A percentile compares a stretch with the other conserved stretches of the same genome.
phyloP scores from a whole-genome alignment of 2,113 vertebrate species.

The Aleadryas rufinucha region DNA sequence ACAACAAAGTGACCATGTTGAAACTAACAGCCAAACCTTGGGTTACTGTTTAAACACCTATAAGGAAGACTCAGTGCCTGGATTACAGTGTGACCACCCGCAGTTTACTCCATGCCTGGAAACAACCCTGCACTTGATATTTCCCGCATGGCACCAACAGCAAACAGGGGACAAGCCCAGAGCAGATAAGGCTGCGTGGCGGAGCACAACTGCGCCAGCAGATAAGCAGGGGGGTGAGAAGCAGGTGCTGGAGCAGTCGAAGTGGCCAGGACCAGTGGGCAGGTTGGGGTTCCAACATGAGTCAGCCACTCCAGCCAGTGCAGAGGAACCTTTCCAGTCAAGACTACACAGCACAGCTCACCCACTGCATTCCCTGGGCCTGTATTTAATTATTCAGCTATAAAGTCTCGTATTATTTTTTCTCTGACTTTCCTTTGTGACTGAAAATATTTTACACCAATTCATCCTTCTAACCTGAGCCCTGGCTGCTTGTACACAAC shows the following conservation, averaged over 20 bases:
- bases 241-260: not conserved
- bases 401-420: not conserved
- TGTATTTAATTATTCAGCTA: not conserved
- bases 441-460: not conserved
- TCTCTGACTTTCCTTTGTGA: not conserved
- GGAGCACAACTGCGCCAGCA: rapidly evolving
- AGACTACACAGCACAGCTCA: not conserved
- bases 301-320: not conserved
- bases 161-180: rapidly evolving
- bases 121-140: not conserved
- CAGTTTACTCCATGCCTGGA: not conserved
- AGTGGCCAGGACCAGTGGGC: not conserved
- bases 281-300: rapidly evolving
- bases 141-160: not conserved
- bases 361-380: not conserved
- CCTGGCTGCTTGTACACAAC: not conserved
- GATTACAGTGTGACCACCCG: rapidly evolving
- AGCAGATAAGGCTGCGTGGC: rapidly evolving
- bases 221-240: not conserved
- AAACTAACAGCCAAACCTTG: not conserved
- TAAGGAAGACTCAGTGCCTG: not conserved
- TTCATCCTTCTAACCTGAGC: not conserved
- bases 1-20: not conserved
- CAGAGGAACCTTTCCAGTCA: not conserved
- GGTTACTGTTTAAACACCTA: not conserved